Evolutionary conservation across 2,113 vertebrate genomes (phyloP).

Genomic region (Passer domesticus): DNA sequence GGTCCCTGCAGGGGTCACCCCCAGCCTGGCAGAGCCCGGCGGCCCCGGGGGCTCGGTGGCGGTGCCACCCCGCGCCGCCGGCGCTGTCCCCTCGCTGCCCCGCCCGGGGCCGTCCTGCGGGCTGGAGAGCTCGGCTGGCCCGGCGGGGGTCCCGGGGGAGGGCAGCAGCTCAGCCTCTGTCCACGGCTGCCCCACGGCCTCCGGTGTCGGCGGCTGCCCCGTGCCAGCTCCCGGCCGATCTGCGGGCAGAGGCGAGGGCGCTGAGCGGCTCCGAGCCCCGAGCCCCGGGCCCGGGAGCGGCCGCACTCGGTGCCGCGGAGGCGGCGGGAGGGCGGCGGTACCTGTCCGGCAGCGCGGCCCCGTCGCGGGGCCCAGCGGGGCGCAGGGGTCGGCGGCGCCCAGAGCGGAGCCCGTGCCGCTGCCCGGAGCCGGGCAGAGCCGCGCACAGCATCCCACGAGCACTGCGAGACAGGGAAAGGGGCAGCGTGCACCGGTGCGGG

Average conservation of each 20-base stretch:
- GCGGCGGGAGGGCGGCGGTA: fast-evolving
- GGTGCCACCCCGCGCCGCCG: fast-evolving
- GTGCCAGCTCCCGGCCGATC: not conserved
- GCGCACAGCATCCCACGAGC: not conserved
- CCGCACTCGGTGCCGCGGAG: fast-evolving
- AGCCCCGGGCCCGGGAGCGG: not conserved
- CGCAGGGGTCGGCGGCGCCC: not conserved
- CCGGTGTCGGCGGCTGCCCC: fast-evolving
- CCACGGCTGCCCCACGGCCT: not conserved
- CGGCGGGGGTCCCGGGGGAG: not conserved
- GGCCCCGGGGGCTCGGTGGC: fast-evolving
- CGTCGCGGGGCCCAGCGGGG: not conserved
- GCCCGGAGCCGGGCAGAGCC: not conserved
- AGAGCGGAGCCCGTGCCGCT: not conserved
- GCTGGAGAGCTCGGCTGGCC: not conserved
- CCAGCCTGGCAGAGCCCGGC: not conserved
- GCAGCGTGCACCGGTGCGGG: fast-evolving
- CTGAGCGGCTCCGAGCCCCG: not conserved
- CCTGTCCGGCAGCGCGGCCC: not conserved
- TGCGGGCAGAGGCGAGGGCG: not conserved
- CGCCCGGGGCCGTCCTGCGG: not conserved
- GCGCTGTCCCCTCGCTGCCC: not conserved
- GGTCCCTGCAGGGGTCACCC: fast-evolving
- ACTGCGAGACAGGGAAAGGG: not conserved
- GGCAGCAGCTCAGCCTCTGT: not conserved